Conservation (phyloP, 2,888 invertebrate genomes). For the Eudasyphora cyanicolor region DNA sequence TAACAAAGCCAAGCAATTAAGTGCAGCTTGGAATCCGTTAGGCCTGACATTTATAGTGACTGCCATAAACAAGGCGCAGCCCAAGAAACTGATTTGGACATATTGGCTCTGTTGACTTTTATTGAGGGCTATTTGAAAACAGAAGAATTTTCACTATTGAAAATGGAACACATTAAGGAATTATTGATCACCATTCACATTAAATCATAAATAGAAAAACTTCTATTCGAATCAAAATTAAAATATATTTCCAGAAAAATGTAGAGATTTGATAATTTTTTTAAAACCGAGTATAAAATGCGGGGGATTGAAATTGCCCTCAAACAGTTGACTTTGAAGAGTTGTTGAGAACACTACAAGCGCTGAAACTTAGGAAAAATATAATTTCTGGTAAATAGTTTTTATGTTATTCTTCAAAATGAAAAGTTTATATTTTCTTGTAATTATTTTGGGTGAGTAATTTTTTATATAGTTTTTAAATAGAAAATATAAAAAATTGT, state of each 20-base stretch:
- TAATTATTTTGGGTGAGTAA: slow-evolving; percentile 40
- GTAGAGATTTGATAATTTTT: neutral
- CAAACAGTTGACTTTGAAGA: neutral
- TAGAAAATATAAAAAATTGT: too few species aligned
- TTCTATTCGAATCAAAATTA: neutral
- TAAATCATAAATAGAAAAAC: neutral
- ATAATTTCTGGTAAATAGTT: neutral
- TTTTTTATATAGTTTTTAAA: neutral
- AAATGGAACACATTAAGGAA: neutral
- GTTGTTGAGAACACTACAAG: neutral
- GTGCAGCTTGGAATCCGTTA: neutral
- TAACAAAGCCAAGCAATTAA: neutral
- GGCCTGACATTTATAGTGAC: neutral
- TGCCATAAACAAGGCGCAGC: neutral
- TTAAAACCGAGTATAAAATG: neutral
- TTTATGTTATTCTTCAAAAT: neutral
- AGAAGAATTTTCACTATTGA: too few species aligned
- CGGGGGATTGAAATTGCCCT: neutral
- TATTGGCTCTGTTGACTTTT: too few species aligned
- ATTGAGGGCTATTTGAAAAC: neutral
- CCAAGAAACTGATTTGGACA: neutral
- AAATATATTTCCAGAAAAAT: neutral
- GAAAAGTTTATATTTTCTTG: slow-evolving; percentile 11
- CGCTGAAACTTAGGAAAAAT: neutral
- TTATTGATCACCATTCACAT: neutral